Conservation (phyloP, 2,797 vertebrate genomes). For the Eulemur rubriventer region DNA sequence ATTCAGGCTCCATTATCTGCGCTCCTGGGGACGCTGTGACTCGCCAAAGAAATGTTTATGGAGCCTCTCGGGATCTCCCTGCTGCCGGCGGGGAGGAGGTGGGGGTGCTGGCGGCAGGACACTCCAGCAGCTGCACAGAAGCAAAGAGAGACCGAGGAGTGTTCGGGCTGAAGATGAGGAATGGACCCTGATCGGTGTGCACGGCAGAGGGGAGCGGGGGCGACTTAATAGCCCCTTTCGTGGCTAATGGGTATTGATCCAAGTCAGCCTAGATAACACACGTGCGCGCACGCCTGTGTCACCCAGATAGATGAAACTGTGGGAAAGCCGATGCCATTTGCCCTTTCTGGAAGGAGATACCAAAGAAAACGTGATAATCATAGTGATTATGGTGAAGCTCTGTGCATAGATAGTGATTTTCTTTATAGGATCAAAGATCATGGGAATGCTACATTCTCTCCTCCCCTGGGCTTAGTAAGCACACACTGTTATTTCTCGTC, state of each 20-base stretch:
- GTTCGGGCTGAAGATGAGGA: fast-evolving
- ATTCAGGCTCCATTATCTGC: not conserved
- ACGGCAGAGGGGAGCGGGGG: no score
- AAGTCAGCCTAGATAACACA: fast-evolving
- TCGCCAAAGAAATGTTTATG: not conserved
- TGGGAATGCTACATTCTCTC: fast-evolving
- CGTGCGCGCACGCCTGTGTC: fast-evolving
- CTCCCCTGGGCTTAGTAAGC: no score
- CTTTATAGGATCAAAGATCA: not conserved
- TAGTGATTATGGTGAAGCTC: not conserved
- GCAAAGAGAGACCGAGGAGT: not conserved
- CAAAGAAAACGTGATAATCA: not conserved
- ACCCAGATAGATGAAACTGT: fast-evolving
- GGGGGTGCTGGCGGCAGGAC: not conserved
- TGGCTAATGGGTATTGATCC: not conserved
- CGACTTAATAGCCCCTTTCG: fast-evolving
- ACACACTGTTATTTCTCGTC: fast-evolving
- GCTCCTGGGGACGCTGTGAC: not conserved
- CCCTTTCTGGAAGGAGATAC: not conserved
- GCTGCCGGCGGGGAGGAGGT: fast-evolving
- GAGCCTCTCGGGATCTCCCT: fast-evolving
- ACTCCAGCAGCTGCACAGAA: fast-evolving
- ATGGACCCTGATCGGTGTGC: no score
- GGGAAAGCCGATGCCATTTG: fast-evolving
- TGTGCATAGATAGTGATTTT: not conserved